phyloP scores from a whole-genome alignment of 2,113 vertebrate genomes.

The Cinclus mexicanus region DNA sequence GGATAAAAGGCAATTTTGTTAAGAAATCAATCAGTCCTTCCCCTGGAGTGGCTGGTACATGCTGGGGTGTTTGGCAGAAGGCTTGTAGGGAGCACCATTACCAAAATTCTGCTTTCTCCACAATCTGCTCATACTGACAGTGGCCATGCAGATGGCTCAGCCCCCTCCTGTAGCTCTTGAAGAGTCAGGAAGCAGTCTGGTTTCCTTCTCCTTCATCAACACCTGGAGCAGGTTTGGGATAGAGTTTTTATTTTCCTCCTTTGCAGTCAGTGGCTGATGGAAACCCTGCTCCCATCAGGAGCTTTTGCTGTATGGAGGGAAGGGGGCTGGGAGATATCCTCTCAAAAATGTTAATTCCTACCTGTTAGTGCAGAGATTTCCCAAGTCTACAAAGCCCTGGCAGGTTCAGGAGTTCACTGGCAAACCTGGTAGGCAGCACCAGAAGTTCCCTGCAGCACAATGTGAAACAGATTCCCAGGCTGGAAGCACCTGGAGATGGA shows the following conservation, averaged over 20 bases:
- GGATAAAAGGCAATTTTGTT: background rate
- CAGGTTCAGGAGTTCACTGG: constrained; percentile 28
- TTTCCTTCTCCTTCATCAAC: background rate
- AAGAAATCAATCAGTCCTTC: background rate
- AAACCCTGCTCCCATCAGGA: background rate
- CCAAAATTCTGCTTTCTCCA: background rate
- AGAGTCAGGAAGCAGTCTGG: background rate
- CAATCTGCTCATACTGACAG: background rate
- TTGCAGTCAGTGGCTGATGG: fast-evolving
- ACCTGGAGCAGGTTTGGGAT: background rate
- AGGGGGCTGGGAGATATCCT: constrained; percentile 25
- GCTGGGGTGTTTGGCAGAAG: background rate
- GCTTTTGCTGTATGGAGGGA: background rate
- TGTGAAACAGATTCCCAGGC: background rate
- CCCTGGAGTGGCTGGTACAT: fast-evolving
- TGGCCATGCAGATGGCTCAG: background rate
- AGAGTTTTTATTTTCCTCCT: background rate
- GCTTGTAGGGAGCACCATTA: background rate
- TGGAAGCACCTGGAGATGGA: background rate
- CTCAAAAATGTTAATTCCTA: constrained; percentile 43
- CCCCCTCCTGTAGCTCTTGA: background rate
- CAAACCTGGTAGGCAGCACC: background rate
- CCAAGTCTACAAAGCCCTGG: background rate
- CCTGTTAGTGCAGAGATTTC: background rate
- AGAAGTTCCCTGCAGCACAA: background rate